Evolutionary conservation across 2,113 vertebrate species (phyloP), one percentile per base, ranked within the genome.

Genomic region (Turnix velox): DNA sequence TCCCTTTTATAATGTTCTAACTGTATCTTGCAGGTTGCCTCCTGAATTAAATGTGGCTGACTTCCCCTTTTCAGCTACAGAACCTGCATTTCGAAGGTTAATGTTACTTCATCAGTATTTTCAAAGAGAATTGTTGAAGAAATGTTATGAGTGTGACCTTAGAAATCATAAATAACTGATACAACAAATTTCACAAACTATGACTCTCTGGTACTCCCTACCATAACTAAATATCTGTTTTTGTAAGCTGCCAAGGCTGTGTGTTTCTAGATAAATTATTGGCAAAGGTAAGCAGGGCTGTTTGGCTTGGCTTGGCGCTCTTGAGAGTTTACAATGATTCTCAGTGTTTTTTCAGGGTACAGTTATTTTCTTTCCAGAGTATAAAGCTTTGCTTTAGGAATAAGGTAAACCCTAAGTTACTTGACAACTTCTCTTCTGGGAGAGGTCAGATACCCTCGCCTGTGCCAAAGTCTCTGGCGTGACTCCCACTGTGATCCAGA

Each of bases 51-150:
- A 30, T 78, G 86, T 76, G 67, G 61, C 57, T 81, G 88, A 57
- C 74, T 92, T 95, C 75, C 72, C 72, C 67, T 51, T 63, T 96
- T 85, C 52, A 94, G 90, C 96, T 84, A 45, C 51, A 51, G 57
- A 95, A 67, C 74, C 88, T 94, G 90, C 78, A 95, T 96, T 93
- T 96, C 96, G 97, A 97, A 98, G 97, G 96, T 97, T 97, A 95
- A 71, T 30, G 46, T 59, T 87, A 76, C 94, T 96, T 91, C 91
- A 97, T 96, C 97, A 96, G 93, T 96, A 92, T 96, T 97, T 97
- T 96, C 96, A 97, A 93, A 97, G 96, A 68, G 83, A 95, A 93
- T 72, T 96, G 96, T 97, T 97, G 94, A 92, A 88, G 89, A 87
- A 96, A 93, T 68, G 73, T 88, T 95, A 90, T 31, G 0, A 93